Percentiles rank a stretch among this genome's conserved stretches.
Evolutionary conservation across 2,113 vertebrate species (phyloP).

Genomic region (Leptobrachium leishanense): DNA sequence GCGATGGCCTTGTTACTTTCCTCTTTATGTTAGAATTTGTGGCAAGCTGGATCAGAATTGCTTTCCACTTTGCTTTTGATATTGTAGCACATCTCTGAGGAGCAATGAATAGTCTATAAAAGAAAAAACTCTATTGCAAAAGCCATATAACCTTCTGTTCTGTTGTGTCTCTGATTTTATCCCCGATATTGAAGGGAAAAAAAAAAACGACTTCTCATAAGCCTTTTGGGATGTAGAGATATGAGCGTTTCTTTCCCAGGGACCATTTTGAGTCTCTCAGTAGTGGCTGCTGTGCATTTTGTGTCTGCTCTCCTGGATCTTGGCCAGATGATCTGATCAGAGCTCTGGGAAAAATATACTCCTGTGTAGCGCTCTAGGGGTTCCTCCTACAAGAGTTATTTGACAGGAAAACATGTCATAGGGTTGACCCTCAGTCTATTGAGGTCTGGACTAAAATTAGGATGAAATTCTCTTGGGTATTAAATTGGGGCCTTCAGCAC

Average conservation of each 20-base stretch:
- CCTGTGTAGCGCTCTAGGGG: conserved; percentile 13
- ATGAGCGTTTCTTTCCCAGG: conserved; percentile 24
- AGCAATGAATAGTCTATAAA: not conserved
- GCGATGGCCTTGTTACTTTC: no score
- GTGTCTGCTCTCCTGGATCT: conserved; percentile 23
- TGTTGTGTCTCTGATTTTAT: conserved; percentile 28
- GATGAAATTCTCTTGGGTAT: conserved; percentile 11
- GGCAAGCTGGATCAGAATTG: no score
- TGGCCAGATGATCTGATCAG: conserved; percentile 17
- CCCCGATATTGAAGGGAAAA: no score
- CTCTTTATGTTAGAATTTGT: no score
- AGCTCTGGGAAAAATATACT: conserved; percentile 37
- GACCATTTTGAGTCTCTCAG: conserved; percentile 6
- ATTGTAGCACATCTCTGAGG: no score
- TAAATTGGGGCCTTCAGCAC: conserved; percentile 5
- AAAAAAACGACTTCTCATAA: conserved; percentile 10
- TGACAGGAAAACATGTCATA: conserved; percentile 31
- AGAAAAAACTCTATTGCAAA: conserved; percentile 5
- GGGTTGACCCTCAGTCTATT: conserved; percentile 9
- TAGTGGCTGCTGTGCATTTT: conserved; percentile 16
- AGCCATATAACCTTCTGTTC: not conserved
- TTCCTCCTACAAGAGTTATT: conserved; percentile 16
- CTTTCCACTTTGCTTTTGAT: no score
- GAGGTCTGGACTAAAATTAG: conserved; percentile 32
- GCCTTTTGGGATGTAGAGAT: not conserved